These are phyloP conservation scores for Napeogenes inachia DNA, from an alignment of 2,888 invertebrate genomes.

Conservation along the genomic window DNA sequence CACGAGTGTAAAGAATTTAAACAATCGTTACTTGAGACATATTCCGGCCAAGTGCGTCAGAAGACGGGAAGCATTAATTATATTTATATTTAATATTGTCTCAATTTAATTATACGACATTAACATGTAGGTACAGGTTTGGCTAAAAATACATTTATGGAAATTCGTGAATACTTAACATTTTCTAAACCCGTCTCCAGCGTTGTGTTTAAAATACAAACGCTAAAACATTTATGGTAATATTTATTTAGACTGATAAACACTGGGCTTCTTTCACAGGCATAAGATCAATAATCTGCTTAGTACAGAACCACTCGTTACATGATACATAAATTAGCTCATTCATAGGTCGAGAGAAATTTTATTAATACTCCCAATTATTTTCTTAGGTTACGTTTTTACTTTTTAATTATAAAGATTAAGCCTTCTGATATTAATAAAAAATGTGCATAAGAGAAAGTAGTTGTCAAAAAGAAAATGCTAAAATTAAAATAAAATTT, in stretches of 20 bases:
- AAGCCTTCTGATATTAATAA: too few relatives aligned
- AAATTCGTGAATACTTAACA: too few relatives aligned
- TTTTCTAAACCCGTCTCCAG: too few relatives aligned
- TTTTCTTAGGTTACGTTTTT: too few relatives aligned
- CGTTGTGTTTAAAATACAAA: not conserved
- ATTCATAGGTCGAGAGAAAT: not conserved
- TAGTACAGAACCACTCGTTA: not conserved
- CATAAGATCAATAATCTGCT: constrained; percentile 1
- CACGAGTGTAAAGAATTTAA: not conserved
- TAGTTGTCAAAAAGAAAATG: too few relatives aligned
- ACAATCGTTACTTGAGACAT: not conserved
- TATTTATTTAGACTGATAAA: not conserved
- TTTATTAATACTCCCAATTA: not conserved
- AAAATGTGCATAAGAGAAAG: too few relatives aligned
- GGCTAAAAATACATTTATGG: too few relatives aligned
- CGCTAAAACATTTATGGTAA: not conserved
- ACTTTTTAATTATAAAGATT: too few relatives aligned
- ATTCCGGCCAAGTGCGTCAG: not conserved
- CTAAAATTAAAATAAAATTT: too few relatives aligned
- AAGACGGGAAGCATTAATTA: not conserved
- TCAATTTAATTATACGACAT: too few relatives aligned
- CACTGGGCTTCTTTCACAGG: not conserved
- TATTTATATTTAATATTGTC: not conserved
- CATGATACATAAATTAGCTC: not conserved
- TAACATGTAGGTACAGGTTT: too few relatives aligned